Evolutionary conservation across 1,140 invertebrate species (phyloP).

Genomic region (Scaptodrosophila lebanonensis): DNA sequence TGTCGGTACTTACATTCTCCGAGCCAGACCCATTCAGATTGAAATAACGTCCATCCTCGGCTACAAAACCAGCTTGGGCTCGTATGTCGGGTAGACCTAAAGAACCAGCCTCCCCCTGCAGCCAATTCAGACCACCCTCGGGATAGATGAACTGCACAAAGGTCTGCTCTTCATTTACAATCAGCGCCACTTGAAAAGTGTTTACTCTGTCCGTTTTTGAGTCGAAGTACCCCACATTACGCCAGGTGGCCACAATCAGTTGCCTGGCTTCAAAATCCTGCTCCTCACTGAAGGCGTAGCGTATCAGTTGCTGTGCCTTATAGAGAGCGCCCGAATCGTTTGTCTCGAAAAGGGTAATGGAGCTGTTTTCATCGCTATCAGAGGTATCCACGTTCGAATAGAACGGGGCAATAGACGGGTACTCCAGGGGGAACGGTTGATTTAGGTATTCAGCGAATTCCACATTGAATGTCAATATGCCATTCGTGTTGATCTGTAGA

Average conservation of each 20-base stretch:
- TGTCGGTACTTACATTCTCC: slow-evolving; percentile 82
- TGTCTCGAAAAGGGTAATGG: slow-evolving; percentile 88
- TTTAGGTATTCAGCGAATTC: slow-evolving; percentile 91
- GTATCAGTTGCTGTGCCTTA: slow-evolving; percentile 83
- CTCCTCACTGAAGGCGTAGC: slow-evolving; percentile 83
- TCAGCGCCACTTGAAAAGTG: slow-evolving; percentile 82
- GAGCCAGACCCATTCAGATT: slow-evolving; percentile 90
- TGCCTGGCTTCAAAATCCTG: slow-evolving; percentile 80
- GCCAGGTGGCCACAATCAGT: slow-evolving; percentile 85
- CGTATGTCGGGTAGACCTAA: slow-evolving; percentile 87
- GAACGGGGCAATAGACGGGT: slow-evolving; percentile 92
- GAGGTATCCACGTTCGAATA: slow-evolving; percentile 93
- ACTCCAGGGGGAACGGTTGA: slow-evolving; percentile 92
- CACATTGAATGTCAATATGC: slow-evolving; percentile 91
- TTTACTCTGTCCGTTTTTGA: slow-evolving; percentile 79
- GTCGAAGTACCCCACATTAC: slow-evolving; percentile 81
- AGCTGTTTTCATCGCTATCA: slow-evolving; percentile 79
- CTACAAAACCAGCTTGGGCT: slow-evolving; percentile 94
- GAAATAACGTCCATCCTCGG: slow-evolving; percentile 85
- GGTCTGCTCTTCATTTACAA: slow-evolving; percentile 88
- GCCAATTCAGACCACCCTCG: slow-evolving; percentile 93
- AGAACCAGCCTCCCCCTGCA: slow-evolving; percentile 84
- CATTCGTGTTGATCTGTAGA: slow-evolving; percentile 96
- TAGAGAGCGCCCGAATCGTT: slow-evolving; percentile 81
- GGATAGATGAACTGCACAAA: slow-evolving; percentile 93